phyloP scores from a whole-genome alignment of 2,888 invertebrate genomes.

The Ctenicera cuprea region DNA sequence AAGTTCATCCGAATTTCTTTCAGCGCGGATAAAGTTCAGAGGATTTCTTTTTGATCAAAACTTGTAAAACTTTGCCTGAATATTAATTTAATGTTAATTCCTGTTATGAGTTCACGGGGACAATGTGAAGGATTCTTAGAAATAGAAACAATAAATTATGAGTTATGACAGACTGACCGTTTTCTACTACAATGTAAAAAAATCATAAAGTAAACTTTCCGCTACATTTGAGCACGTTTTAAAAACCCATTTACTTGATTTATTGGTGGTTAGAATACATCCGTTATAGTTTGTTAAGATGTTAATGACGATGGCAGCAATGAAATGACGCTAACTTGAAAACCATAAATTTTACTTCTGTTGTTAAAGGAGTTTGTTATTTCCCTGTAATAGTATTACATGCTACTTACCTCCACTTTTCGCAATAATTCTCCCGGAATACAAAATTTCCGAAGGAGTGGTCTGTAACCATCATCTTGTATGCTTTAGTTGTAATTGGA shows the following conservation, averaged over 20 bases:
- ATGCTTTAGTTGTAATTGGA: too few species aligned
- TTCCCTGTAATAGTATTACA: conserved; percentile 2
- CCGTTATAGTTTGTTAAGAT: conserved; percentile 39
- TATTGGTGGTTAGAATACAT: conserved; percentile 40
- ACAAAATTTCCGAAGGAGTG: background rate
- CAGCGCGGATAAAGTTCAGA: conserved; percentile 1
- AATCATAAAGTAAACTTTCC: conserved; percentile 30
- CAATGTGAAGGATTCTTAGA: conserved; percentile 2
- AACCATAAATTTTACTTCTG: conserved; percentile 26
- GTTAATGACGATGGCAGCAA: conserved; percentile 26
- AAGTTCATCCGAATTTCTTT: conserved; percentile 11
- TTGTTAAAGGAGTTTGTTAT: conserved; percentile 2
- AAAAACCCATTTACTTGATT: conserved; percentile 45
- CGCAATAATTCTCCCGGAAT: background rate
- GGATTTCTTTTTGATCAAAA: conserved; percentile 5
- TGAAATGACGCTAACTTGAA: conserved; percentile 26
- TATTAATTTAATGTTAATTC: background rate
- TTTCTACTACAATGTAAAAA: conserved; percentile 36
- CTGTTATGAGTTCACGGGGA: conserved; percentile 3
- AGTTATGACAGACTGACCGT: conserved; percentile 7
- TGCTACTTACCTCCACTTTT: conserved; percentile 3
- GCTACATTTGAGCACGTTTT: conserved; percentile 33
- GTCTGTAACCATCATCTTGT: background rate
- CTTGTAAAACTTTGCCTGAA: background rate
- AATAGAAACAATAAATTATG: conserved; percentile 10